Evolutionary conservation across 2,888 invertebrate species (phyloP).

Genomic region (Pinctada fucata): DNA sequence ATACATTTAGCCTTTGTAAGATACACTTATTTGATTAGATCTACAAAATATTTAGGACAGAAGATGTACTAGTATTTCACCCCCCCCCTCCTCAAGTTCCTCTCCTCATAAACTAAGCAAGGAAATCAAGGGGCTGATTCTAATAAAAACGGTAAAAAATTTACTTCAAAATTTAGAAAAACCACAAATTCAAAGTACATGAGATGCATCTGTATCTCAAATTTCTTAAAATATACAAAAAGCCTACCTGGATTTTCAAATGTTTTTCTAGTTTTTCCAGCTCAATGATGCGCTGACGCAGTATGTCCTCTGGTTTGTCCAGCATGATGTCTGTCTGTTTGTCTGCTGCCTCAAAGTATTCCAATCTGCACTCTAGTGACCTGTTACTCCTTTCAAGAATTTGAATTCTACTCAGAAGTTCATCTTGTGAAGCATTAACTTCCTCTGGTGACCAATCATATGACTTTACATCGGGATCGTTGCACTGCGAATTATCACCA

Average conservation of each 20-base stretch:
- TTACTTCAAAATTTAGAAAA: too few species aligned
- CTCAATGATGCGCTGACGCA: conserved; percentile 68
- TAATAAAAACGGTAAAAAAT: too few species aligned
- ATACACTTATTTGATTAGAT: too few species aligned
- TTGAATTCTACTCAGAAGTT: conserved; percentile 43
- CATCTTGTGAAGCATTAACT: conserved; percentile 22
- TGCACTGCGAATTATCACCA: neutral
- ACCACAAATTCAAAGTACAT: too few species aligned
- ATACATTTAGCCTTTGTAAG: too few species aligned
- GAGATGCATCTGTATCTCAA: too few species aligned
- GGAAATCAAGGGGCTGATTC: too few species aligned
- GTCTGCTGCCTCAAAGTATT: conserved; percentile 17
- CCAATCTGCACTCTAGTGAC: conserved; percentile 30
- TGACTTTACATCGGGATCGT: neutral
- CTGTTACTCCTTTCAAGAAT: conserved; percentile 46
- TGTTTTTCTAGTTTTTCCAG: conserved; percentile 72
- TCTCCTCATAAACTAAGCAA: too few species aligned
- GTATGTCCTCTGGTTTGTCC: conserved; percentile 70
- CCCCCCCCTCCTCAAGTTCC: too few species aligned
- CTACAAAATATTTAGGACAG: too few species aligned
- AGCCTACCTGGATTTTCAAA: conserved; percentile 67
- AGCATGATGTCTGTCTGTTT: conserved; percentile 50
- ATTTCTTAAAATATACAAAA: neutral
- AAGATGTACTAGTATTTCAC: too few species aligned
- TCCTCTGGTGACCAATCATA: conserved; percentile 15